These are phyloP conservation scores for Eublepharis macularius DNA, from an alignment of 2,113 vertebrate genomes.

Conservation along the genomic window DNA sequence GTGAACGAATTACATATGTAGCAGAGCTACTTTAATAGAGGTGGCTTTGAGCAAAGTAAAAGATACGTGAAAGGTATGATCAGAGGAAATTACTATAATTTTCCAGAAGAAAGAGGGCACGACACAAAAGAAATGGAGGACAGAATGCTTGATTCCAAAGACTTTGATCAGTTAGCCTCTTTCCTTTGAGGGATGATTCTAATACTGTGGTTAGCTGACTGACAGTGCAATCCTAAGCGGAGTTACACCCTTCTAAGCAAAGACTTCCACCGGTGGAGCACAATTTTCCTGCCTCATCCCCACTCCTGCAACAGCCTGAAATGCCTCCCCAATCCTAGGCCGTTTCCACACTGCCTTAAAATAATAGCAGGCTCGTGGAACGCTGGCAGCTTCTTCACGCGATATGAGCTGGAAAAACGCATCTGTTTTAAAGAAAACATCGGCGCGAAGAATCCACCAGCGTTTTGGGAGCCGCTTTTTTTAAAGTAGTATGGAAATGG, in stretches of 20 bases:
- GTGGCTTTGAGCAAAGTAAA: constrained; percentile 46
- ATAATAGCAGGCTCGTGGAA: too few relatives aligned
- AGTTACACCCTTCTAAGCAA: not conserved
- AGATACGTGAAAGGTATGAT: constrained; percentile 55
- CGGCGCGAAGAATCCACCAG: too few relatives aligned
- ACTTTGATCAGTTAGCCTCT: not conserved
- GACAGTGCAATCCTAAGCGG: not conserved
- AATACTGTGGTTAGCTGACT: not conserved
- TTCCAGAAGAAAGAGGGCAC: constrained; percentile 36
- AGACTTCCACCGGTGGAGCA: too few relatives aligned
- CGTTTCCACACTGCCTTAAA: too few relatives aligned
- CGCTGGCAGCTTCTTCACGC: too few relatives aligned
- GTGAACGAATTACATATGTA: constrained; percentile 16
- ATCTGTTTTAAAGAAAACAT: too few relatives aligned
- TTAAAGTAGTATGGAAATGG: too few relatives aligned
- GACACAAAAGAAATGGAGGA: constrained; percentile 45
- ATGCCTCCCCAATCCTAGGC: too few relatives aligned
- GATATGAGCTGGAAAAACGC: too few relatives aligned
- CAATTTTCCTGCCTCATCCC: too few relatives aligned
- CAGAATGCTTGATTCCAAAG: constrained; percentile 4
- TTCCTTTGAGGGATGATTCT: not conserved
- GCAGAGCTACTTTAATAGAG: constrained; percentile 41
- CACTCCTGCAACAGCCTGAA: too few relatives aligned
- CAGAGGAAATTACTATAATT: constrained; percentile 63
- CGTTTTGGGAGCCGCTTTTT: too few relatives aligned